Conservation (phyloP, 2,888 invertebrate genomes). For the Ennomos erosarius region DNA sequence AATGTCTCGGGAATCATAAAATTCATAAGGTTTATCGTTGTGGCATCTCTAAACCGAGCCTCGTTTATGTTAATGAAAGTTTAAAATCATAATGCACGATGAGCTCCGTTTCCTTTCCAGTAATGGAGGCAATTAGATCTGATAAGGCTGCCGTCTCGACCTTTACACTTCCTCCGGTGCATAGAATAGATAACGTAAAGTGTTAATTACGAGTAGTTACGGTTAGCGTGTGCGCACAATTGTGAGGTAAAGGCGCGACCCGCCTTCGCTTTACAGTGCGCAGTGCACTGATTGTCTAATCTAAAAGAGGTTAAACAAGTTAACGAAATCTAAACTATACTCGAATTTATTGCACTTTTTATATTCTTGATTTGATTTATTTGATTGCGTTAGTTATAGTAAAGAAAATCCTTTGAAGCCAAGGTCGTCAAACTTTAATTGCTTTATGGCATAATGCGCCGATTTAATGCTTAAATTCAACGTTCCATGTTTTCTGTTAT, state of each 20-base stretch:
- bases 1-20: constrained; percentile 72
- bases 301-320: constrained; percentile 2
- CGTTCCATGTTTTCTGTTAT: not conserved
- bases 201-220: constrained; percentile 60
- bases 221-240: constrained; percentile 20
- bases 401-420: too few relatives aligned
- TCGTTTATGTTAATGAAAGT: constrained; percentile 76
- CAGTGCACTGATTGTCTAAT: constrained; percentile 13
- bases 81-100: constrained; percentile 79
- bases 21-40: constrained; percentile 69
- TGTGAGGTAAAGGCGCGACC: constrained; percentile 33
- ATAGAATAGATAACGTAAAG: constrained; percentile 58
- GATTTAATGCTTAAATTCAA: not conserved
- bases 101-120: constrained; percentile 71
- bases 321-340: not conserved
- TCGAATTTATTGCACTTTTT: too few relatives aligned
- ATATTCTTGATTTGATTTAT: too few relatives aligned
- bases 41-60: constrained; percentile 62
- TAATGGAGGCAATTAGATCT: constrained; percentile 79
- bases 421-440: too few relatives aligned
- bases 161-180: constrained; percentile 78
- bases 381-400: too few relatives aligned
- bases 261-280: constrained; percentile 11
- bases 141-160: constrained; percentile 75
- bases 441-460: too few relatives aligned